Conservation (phyloP, 23 tunicate species). For the Diplosoma virens region DNA sequence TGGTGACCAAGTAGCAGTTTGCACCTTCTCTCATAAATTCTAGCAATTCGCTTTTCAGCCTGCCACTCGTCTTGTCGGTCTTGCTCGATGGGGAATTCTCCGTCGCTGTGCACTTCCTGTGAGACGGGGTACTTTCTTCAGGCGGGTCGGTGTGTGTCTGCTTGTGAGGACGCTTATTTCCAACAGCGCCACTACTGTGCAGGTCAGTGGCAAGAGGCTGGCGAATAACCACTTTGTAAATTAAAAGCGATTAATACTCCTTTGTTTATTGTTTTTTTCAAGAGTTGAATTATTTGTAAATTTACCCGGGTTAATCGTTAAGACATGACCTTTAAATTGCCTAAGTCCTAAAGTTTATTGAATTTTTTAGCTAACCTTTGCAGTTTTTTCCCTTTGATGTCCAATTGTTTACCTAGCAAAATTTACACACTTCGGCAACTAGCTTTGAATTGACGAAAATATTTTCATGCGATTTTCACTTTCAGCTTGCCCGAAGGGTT, state of each 20-base stretch:
- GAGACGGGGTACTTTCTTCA: slow-evolving; percentile 47
- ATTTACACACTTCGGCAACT: too few relatives aligned
- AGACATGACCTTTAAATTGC: too few relatives aligned
- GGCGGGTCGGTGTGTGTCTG: slow-evolving; percentile 62
- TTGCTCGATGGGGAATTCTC: slow-evolving; percentile 59
- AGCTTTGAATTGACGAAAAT: neutral
- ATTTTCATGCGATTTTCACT: neutral
- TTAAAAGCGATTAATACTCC: neutral
- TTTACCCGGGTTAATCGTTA: too few relatives aligned
- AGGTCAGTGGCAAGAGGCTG: slow-evolving; percentile 31
- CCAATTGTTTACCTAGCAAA: too few relatives aligned
- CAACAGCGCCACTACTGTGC: slow-evolving; percentile 11
- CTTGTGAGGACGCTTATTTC: slow-evolving; percentile 53
- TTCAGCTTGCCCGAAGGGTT: slow-evolving; percentile 70
- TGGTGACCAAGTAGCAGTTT: too few relatives aligned
- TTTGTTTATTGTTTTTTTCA: neutral
- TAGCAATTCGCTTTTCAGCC: slow-evolving; percentile 45
- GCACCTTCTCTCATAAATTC: too few relatives aligned
- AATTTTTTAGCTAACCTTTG: too few relatives aligned
- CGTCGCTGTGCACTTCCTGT: slow-evolving; percentile 72
- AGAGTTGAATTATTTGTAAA: too few relatives aligned
- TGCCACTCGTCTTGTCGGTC: slow-evolving; percentile 62
- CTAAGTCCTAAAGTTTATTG: too few relatives aligned
- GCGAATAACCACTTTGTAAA: neutral
- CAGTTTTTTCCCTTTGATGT: too few relatives aligned